Conservation (phyloP, 1,140 invertebrate species). For the Camponotus floridanus region DNA sequence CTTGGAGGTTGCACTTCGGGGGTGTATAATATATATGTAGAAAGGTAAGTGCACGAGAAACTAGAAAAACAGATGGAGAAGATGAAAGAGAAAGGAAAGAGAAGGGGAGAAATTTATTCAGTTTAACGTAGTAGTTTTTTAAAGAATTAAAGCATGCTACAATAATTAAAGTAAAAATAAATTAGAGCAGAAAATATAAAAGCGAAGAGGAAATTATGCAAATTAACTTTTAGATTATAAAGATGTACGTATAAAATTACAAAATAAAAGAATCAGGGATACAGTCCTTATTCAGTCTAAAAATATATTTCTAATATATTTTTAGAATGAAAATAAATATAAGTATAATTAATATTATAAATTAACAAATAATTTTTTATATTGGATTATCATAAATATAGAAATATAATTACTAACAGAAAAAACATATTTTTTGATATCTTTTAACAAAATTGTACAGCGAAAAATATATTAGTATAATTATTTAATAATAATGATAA, state of each 20-base stretch:
- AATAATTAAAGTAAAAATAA: constrained; percentile 15
- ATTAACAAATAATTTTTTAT: background rate
- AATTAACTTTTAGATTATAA: background rate
- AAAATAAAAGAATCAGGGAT: background rate
- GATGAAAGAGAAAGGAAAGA: background rate
- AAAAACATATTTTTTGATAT: background rate
- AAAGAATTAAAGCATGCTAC: background rate
- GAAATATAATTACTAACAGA: background rate
- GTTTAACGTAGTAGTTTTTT: constrained; percentile 12
- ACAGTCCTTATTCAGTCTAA: background rate
- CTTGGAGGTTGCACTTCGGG: constrained; percentile 61
- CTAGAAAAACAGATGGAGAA: background rate
- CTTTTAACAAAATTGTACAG: background rate
- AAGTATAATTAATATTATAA: background rate
- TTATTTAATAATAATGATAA: background rate
- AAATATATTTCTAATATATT: background rate
- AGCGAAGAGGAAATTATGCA: constrained; percentile 3
- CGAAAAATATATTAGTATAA: background rate
- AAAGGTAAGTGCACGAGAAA: constrained; percentile 29
- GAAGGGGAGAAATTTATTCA: constrained; percentile 5
- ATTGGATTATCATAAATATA: background rate
- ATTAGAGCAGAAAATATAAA: no score
- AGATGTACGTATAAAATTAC: background rate
- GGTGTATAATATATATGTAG: constrained; percentile 29
- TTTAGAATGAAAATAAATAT: background rate